A percentile compares a stretch with the other conserved stretches of the same genome.
Evolutionary conservation across 1,140 invertebrate genomes (phyloP).

Genomic region (Rhagoletis pomonella): DNA sequence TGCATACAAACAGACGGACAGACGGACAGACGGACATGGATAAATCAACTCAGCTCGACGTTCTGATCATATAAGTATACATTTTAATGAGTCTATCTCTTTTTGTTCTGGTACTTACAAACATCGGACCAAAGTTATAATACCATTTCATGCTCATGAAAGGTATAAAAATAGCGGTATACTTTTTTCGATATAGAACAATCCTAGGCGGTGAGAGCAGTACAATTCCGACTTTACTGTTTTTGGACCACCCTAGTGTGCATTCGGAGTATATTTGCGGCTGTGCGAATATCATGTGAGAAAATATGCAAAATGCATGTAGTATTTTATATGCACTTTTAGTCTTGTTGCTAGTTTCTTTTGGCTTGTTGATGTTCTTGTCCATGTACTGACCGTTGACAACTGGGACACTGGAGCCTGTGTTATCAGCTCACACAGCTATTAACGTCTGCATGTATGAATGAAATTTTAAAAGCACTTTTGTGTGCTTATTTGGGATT

Average conservation of each 20-base stretch:
- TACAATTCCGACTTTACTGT: not conserved
- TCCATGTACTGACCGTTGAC: not conserved
- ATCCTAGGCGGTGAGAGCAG: no score
- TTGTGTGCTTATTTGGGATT: conserved; percentile 40
- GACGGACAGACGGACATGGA: no score
- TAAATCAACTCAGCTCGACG: no score
- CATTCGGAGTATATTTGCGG: not conserved
- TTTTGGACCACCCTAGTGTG: not conserved
- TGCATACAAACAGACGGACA: no score
- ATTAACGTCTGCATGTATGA: not conserved
- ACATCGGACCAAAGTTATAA: no score
- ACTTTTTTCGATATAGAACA: no score
- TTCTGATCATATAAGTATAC: no score
- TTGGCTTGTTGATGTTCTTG: not conserved
- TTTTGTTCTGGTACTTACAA: no score
- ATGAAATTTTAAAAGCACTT: conserved; percentile 47
- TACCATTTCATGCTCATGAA: no score
- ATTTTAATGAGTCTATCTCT: no score
- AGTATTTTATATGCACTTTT: not conserved
- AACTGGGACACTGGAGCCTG: not conserved
- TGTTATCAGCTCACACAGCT: conserved; percentile 29
- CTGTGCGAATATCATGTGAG: not conserved
- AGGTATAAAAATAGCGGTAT: no score
- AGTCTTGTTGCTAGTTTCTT: not conserved
- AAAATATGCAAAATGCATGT: not conserved